A percentile compares a stretch with the other conserved stretches of the same genome.
Evolutionary conservation across 2,888 invertebrate genomes (phyloP).

Genomic region (Lycocerus yunnanus): DNA sequence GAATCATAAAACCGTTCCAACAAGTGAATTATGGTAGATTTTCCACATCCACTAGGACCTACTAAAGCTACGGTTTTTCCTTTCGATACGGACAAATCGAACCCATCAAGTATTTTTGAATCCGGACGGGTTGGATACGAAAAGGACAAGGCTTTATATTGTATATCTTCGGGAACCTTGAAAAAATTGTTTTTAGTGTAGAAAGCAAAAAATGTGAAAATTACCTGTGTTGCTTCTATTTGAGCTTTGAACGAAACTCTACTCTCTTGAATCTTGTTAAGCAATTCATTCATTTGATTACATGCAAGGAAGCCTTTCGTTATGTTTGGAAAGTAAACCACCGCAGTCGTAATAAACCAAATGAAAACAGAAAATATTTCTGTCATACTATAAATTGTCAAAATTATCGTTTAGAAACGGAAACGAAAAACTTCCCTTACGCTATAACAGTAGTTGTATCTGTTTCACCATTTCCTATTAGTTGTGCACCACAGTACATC

Average conservation of each 20-base stretch:
- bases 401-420: no score
- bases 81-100: conserved; percentile 64
- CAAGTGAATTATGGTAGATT: conserved; percentile 84
- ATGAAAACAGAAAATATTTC: no score
- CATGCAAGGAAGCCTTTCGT: not conserved
- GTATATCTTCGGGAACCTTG: no score
- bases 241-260: no score
- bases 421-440: conserved; percentile 61
- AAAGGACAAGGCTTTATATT: conserved; percentile 69
- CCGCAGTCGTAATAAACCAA: no score
- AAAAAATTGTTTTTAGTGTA: no score
- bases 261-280: not conserved
- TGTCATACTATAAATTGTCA: no score
- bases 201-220: no score
- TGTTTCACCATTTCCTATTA: conserved; percentile 64
- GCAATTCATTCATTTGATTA: not conserved
- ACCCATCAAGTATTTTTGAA: conserved; percentile 62
- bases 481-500: conserved; percentile 72
- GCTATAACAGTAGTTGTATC: conserved; percentile 68
- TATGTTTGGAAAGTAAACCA: conserved; percentile 12
- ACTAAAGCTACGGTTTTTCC: conserved; percentile 80
- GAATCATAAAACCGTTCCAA: conserved; percentile 85
- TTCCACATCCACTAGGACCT: conserved; percentile 84
- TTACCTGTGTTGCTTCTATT: no score
- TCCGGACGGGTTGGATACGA: conserved; percentile 78